phyloP scores from a whole-genome alignment of 2,888 invertebrate genomes.

The Mimas tiliae region DNA sequence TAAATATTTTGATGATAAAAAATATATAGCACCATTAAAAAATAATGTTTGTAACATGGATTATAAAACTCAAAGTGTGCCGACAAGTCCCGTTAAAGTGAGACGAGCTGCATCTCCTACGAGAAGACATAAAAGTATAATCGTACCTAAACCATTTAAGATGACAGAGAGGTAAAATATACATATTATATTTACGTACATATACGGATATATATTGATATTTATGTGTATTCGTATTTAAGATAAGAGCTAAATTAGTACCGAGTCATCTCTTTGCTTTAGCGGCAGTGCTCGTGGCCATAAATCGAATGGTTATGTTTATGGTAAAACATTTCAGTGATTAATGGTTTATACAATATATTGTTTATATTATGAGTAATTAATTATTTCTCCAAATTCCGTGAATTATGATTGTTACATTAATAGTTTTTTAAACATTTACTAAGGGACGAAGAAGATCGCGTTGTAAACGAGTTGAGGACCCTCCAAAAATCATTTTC shows the following conservation, averaged over 20 bases:
- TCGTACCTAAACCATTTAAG: constrained; percentile 88
- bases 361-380: too few relatives aligned
- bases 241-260: too few relatives aligned
- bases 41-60: constrained; percentile 55
- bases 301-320: too few relatives aligned
- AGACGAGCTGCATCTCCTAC: constrained; percentile 60
- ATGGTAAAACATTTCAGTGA: too few relatives aligned
- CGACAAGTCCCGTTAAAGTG: constrained; percentile 81
- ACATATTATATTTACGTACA: too few relatives aligned
- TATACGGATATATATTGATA: too few relatives aligned
- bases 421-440: constrained; percentile 27
- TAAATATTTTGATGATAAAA: constrained; percentile 65
- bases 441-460: constrained; percentile 87
- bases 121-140: constrained; percentile 69
- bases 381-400: too few relatives aligned
- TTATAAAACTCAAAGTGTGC: constrained; percentile 84
- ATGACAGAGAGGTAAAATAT: constrained; percentile 87
- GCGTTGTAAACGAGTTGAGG: constrained; percentile 80
- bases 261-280: too few relatives aligned
- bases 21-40: constrained; percentile 42
- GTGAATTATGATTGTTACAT: too few relatives aligned
- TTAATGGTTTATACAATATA: too few relatives aligned
- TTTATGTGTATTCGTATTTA: too few relatives aligned
- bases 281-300: too few relatives aligned
- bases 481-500: constrained; percentile 77